Conservation (phyloP, 2,113 vertebrate species). For the Ibidorhyncha struthersii region DNA sequence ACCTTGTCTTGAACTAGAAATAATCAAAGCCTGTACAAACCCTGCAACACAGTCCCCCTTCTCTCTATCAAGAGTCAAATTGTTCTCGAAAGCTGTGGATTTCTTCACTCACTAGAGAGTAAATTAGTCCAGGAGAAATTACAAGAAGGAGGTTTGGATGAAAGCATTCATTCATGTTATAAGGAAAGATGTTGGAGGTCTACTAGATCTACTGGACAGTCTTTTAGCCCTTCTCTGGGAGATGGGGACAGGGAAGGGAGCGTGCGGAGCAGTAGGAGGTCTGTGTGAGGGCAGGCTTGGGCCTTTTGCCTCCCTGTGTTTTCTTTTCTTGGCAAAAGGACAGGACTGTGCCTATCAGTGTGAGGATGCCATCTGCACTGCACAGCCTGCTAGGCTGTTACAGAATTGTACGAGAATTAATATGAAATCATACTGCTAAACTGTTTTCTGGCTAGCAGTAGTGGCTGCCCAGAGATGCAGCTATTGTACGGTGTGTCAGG, state of each 20-base stretch:
- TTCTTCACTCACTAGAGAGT: not conserved
- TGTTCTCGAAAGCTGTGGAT: not conserved
- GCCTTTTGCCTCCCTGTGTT: not conserved
- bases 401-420: not conserved
- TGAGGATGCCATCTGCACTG: conserved; percentile 29
- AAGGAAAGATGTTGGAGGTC: not conserved
- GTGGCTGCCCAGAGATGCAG: not conserved
- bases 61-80: not conserved
- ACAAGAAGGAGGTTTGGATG: not conserved
- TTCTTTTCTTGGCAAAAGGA: not conserved
- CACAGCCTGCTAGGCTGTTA: not conserved
- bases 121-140: not conserved
- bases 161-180: not conserved
- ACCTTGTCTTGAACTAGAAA: conserved; percentile 50
- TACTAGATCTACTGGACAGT: not conserved
- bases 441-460: not conserved
- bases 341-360: not conserved
- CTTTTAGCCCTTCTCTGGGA: not conserved
- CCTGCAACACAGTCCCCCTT: not conserved
- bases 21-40: not conserved
- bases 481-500: rapidly evolving
- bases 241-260: not conserved
- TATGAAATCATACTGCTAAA: not conserved
- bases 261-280: rapidly evolving
- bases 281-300: not conserved